A percentile compares a stretch with the other conserved stretches of the same genome.
These are phyloP conservation scores for Camelus bactrianus DNA, from an alignment of 2,113 vertebrate species.

Conservation along the genomic window DNA sequence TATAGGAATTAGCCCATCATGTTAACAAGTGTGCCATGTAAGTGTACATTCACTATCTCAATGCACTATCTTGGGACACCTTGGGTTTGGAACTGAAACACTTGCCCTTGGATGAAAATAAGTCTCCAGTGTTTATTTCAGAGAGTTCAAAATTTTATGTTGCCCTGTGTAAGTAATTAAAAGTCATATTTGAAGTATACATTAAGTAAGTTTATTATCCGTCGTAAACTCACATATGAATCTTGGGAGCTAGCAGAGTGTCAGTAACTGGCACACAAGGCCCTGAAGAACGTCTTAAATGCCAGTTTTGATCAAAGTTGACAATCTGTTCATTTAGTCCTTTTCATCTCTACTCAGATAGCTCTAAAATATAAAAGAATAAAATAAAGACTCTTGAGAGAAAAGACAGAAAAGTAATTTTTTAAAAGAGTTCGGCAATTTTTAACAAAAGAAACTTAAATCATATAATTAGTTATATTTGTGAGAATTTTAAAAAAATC, in stretches of 20 bases:
- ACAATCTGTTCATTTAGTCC: background rate
- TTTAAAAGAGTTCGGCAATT: background rate
- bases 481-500: background rate
- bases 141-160: background rate
- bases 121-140: background rate
- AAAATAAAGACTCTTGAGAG: background rate
- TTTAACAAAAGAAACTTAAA: background rate
- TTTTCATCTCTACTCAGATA: background rate
- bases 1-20: background rate
- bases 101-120: background rate
- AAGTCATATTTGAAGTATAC: background rate
- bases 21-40: background rate
- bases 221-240: background rate
- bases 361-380: background rate
- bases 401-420: background rate
- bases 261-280: background rate
- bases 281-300: background rate
- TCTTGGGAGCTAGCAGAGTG: background rate
- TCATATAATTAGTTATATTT: background rate
- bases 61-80: background rate
- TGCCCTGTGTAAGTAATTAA: background rate
- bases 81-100: background rate
- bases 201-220: background rate
- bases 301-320: background rate
- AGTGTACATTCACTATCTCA: background rate